Evolutionary conservation across 2,888 invertebrate species (phyloP).

Genomic region (Linyphia triangularis): DNA sequence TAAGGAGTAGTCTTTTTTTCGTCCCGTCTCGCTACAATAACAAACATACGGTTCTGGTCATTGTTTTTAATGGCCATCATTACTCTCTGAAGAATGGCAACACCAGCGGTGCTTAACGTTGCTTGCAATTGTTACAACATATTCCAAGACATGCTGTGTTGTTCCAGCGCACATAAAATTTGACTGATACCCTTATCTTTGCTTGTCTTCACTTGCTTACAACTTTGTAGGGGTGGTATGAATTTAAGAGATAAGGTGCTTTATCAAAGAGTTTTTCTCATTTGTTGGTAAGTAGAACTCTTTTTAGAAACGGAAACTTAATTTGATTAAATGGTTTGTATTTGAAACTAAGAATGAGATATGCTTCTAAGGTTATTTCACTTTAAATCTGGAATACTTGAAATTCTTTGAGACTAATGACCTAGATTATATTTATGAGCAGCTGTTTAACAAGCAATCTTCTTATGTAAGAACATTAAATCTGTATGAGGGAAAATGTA

Average conservation of each 20-base stretch:
- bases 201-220: not conserved
- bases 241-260: not conserved
- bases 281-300: not conserved
- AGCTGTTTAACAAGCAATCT: not conserved
- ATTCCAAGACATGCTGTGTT: slow-evolving; percentile 7
- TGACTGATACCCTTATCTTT: slow-evolving; percentile 24
- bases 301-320: not conserved
- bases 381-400: not conserved
- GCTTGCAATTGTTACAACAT: slow-evolving; percentile 17
- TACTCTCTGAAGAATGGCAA: slow-evolving; percentile 42
- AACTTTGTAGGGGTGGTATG: not conserved
- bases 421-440: not conserved
- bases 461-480: no score
- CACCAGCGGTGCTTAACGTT: slow-evolving; percentile 44
- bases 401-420: not conserved
- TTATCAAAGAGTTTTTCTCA: not conserved
- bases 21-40: slow-evolving; percentile 18
- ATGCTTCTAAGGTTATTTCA: not conserved
- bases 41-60: slow-evolving; percentile 46
- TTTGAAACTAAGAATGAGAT: not conserved
- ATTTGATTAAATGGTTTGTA: slow-evolving; percentile 3
- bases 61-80: slow-evolving; percentile 62
- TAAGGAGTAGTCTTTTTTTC: not conserved
- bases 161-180: slow-evolving; percentile 33
- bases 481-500: no score